Percentiles rank a stretch among this genome's conserved stretches.
Conservation (phyloP, 2,888 invertebrate species). For the Philaethria dido region DNA sequence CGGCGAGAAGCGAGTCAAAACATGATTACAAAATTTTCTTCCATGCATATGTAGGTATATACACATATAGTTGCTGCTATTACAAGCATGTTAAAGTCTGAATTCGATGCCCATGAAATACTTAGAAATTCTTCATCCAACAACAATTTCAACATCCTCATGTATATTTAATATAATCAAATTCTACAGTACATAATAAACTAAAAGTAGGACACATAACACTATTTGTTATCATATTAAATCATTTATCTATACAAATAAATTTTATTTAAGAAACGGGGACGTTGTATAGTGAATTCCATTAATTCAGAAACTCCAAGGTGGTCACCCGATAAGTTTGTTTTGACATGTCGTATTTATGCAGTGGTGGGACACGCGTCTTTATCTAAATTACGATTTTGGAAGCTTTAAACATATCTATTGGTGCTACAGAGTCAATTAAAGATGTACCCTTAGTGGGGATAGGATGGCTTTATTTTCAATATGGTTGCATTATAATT, state of each 20-base stretch:
- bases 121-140: no score
- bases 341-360: constrained; percentile 76
- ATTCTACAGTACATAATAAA: not conserved
- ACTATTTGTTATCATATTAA: constrained; percentile 35
- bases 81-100: no score
- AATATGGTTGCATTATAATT: constrained; percentile 21
- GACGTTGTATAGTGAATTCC: constrained; percentile 60
- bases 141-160: no score
- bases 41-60: no score
- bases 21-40: no score
- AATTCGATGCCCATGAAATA: no score
- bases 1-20: no score
- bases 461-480: constrained; percentile 48
- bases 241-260: constrained; percentile 42
- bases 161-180: not conserved
- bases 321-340: constrained; percentile 76
- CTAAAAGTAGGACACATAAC: constrained; percentile 16
- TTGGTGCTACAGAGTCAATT: constrained; percentile 63
- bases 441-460: constrained; percentile 54
- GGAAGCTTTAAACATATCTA: constrained; percentile 73
- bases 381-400: constrained; percentile 79
- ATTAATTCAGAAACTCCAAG: constrained; percentile 74
- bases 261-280: constrained; percentile 52
- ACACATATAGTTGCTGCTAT: no score
- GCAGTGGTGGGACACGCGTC: constrained; percentile 67